Percentiles rank a stretch among this genome's conserved stretches.
Conservation (phyloP, 2,888 invertebrate genomes). For the Helicoverpa assulta region DNA sequence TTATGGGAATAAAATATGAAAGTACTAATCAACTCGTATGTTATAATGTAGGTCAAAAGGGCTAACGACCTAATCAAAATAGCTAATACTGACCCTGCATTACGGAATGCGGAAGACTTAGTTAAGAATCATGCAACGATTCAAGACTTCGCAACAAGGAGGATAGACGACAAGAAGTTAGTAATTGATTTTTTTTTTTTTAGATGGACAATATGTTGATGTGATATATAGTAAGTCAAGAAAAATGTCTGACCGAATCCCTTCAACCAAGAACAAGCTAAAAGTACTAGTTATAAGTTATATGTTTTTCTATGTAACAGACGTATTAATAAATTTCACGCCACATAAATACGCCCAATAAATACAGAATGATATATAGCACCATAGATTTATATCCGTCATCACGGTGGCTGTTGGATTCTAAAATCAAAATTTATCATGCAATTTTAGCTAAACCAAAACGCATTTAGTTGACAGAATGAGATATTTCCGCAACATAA, state of each 20-base stretch:
- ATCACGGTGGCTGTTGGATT: conserved; percentile 72
- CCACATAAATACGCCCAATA: conserved; percentile 48
- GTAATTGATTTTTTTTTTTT: no score
- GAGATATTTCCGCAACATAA: conserved; percentile 79
- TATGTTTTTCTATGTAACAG: conserved; percentile 5
- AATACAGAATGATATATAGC: conserved; percentile 45
- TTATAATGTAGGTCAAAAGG: conserved; percentile 15
- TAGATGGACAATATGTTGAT: no score
- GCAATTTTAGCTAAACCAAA: conserved; percentile 86
- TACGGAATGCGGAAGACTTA: conserved; percentile 38
- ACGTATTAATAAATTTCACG: conserved; percentile 57
- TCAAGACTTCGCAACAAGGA: conserved; percentile 1
- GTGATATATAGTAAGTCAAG: no score
- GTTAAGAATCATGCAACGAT: conserved; percentile 30
- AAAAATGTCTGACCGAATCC: no score
- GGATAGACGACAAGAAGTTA: neutral
- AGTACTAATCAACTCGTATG: neutral
- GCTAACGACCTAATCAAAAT: conserved; percentile 48
- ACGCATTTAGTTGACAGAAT: conserved; percentile 86
- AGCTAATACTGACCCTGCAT: conserved; percentile 44
- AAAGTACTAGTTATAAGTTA: no score
- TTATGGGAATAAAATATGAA: neutral
- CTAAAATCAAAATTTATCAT: conserved; percentile 87
- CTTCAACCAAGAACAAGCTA: no score
- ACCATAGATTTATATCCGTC: conserved; percentile 72